A percentile compares a stretch with the other conserved stretches of the same genome.
These are phyloP conservation scores for Eupithecia subumbrata DNA, from an alignment of 2,888 invertebrate genomes.

Conservation along the genomic window DNA sequence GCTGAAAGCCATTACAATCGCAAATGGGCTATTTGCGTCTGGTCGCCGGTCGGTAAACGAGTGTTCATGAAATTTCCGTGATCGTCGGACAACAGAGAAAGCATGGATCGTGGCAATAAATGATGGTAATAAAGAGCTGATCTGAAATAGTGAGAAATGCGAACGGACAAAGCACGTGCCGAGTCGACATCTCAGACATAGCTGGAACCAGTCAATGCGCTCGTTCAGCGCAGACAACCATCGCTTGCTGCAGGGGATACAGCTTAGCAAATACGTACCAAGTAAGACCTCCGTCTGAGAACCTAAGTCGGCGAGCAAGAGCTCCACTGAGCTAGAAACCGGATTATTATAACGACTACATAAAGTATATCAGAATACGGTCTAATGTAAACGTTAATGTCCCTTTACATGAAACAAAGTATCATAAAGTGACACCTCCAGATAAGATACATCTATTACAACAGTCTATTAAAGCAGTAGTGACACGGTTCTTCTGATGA, in stretches of 20 bases:
- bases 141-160: conserved; percentile 53
- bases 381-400: conserved; percentile 29
- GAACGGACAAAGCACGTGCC: conserved; percentile 45
- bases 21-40: conserved; percentile 57
- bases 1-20: conserved; percentile 47
- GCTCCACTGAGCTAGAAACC: conserved; percentile 40
- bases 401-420: conserved; percentile 31
- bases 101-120: conserved; percentile 59
- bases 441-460: conserved; percentile 8
- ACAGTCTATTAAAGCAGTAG: conserved; percentile 9
- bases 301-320: conserved; percentile 37
- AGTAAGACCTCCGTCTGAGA: conserved; percentile 22
- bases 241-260: conserved; percentile 16
- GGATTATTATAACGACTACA: conserved; percentile 33
- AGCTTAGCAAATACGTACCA: conserved; percentile 21
- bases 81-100: conserved; percentile 59
- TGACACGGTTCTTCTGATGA: conserved; percentile 10
- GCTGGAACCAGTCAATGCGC: conserved; percentile 32
- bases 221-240: conserved; percentile 13
- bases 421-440: conserved; percentile 29
- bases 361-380: conserved; percentile 31
- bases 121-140: conserved; percentile 56
- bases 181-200: conserved; percentile 40
- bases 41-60: conserved; percentile 40
- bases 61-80: conserved; percentile 46